Evolutionary conservation across 2,113 vertebrate genomes (phyloP), one percentile per base, ranked within the genome.

Genomic region (Coturnix japonica): DNA sequence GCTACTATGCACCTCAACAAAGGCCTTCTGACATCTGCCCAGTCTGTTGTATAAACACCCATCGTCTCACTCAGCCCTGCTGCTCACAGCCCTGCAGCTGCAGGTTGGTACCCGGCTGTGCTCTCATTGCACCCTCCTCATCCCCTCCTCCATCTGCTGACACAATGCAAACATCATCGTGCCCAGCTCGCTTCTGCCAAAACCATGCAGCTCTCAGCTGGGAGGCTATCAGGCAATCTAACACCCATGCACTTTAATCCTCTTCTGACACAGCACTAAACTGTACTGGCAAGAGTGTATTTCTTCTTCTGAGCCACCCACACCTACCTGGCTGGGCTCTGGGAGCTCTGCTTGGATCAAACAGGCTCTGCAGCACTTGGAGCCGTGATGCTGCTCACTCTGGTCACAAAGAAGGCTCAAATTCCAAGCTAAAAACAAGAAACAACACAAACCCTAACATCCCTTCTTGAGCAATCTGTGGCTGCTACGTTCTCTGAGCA

Each of bases 131-230:
- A 51, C n/a, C 59, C 37, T 53, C 12, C 60, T 54, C 17, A 59
- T 8, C 19, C 76, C 37, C 66, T 20, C 25, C 37, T 59, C 54
- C 25, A 17, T 30, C 39, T 39, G 47, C 47, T 43, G 57, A 61
- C 43, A 26, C 7, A 12, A 63, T 4, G 0, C 14, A 4, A 2
- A 17, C 33, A 63, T 33, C 2, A 0, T 39, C 63, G 8, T 28
- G 53, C 63, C 61, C 39, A 18, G 65, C 14, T 1, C 7, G 13
- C 13, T 23, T 17, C 57, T 64, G 37, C 47, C 60, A 64, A 33
- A 64, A 20, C 17, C 26, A 53, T 11, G 35, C 63, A n/a, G 15
- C 26, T 13, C 51, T 71, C 65, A 44, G 39, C 44, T 41, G 9
- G 6, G 28, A 44, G n/a, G 47, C 26, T 39, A 49, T 41, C 39